Conservation (phyloP, 2,797 vertebrate species). For the Micrastur ruficollis region DNA sequence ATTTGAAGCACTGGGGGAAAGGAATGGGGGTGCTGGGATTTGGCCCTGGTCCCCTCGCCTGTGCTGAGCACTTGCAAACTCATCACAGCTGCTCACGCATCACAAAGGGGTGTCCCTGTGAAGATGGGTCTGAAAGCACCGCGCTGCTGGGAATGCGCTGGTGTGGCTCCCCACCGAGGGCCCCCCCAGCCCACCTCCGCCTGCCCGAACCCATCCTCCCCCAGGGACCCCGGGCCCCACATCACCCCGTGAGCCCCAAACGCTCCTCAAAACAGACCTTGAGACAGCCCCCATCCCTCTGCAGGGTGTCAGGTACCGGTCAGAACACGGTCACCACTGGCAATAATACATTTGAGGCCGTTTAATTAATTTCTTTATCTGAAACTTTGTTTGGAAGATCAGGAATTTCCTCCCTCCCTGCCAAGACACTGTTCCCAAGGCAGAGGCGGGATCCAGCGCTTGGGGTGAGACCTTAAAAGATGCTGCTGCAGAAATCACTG, state of each 20-base stretch:
- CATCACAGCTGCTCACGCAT: neutral
- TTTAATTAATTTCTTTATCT: neutral
- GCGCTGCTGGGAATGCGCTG: neutral
- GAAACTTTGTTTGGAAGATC: neutral
- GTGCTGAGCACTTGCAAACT: neutral
- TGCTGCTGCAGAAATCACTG: neutral
- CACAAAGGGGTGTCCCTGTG: neutral
- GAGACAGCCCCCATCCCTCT: neutral
- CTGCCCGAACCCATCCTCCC: neutral
- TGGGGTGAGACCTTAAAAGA: neutral
- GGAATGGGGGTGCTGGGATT: neutral
- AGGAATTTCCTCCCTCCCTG: neutral
- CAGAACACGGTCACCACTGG: accelerated
- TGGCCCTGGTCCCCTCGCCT: accelerated
- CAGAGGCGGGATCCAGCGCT: neutral
- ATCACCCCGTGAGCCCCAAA: neutral
- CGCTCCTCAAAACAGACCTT: neutral
- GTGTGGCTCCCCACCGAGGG: accelerated
- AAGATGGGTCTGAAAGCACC: neutral
- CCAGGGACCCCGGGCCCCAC: neutral
- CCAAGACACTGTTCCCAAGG: neutral
- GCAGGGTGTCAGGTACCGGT: accelerated
- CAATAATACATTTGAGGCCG: accelerated
- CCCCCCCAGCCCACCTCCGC: neutral
- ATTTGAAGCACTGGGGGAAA: neutral